Base-by-base conservation (phyloP, 2,888 invertebrate genomes). In the Kuschelorhynchus macadamiae region DNA sequence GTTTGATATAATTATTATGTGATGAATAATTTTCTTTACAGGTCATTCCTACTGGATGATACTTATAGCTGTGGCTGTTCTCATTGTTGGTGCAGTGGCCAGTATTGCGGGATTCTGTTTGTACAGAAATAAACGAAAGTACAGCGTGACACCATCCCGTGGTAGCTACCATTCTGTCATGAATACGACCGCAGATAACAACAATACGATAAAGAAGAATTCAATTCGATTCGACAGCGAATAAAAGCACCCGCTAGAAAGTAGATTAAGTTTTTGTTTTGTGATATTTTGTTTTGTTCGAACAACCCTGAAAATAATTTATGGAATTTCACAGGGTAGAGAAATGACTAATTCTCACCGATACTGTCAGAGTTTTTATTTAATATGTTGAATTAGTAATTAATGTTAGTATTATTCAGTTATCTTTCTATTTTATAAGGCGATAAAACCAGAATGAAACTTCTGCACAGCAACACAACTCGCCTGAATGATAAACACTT, bases 131-230 rank as follows among this genome's bases (percentile, higher is more conserved):
- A 69, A 70, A 42, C 63, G 71, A 44, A 74, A 74, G 57, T 72
- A 72, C 59, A 76, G 74, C 63, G 36, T 75, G 33, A 68, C 64
- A 9, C 56, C 67, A 2, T 71, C 73, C 0, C 50, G 72, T 12
- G 73, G 74, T 41, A 73, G 68, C 42, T 76, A 76, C 53, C 71
- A 74, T 44, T 68, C 62, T 2, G 76, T 76, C 14, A 71, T 68
- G 52, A 72, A 60, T 25, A 25, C 65, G 12, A 65, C 60, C 0
- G 41, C 46, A 12, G 73, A 76, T 41, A 75, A 76, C 49, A 73
- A 75, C 63, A 75, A 74, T 64, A 74, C 73, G 30, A 74, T 75
- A 47, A 74, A 68, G 72, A 75, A 69, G 71, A 71, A 14, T 65
- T 68, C 57, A 14, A 63, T 68, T 33, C 41, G 64, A 32, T 69